Base-by-base conservation (phyloP, 2,113 vertebrate species). In the Vimba vimba region DNA sequence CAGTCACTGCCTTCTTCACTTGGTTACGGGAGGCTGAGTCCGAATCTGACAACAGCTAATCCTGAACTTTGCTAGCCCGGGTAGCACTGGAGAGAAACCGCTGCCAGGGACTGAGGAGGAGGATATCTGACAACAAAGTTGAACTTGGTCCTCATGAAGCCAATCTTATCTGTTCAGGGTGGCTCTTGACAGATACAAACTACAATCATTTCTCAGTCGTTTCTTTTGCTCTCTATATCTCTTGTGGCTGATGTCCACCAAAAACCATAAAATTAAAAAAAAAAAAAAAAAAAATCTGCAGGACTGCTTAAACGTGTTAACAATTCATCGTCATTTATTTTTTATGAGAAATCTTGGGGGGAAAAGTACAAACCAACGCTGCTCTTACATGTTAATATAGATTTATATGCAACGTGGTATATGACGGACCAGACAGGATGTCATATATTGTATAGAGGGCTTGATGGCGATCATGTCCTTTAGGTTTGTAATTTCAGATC, bases 21-120 rank as follows among this genome's bases (percentile, higher is more conserved):
- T 99, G 97, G 97, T 96, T 99, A 86, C 96, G 97, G 1, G 97
- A 98, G 93, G 97, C 97, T 0, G 96, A 96, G 89, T 97, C 98
- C 0, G 97, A 99, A 85, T 99, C 97, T 0, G 97, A 99, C 90
- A 97, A 97, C 94, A 98, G 97, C 87, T 98, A 94, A 96, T 75
- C 82, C 82, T 79, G 17, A 88, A 85, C 86, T 55, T 84, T 4
- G 64, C 86, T 68, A 11, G 43, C 83, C 69, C 87, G 52, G 87
- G 84, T 85, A 87, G 86, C 79, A 13, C 83, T 50, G 84, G 21
- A 39, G 71, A 82, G 75, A 74, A 81, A 80, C 79, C 88, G 91
- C 93, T 90, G 91, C 85, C 19, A 0, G 73, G 84, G 76, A 76
- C 84, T 60, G 87, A 91, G 0, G 0, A 50, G 68, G 86, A 83